Conservation (phyloP, 2,113 vertebrate genomes). For the Eptatretus burgeri region DNA sequence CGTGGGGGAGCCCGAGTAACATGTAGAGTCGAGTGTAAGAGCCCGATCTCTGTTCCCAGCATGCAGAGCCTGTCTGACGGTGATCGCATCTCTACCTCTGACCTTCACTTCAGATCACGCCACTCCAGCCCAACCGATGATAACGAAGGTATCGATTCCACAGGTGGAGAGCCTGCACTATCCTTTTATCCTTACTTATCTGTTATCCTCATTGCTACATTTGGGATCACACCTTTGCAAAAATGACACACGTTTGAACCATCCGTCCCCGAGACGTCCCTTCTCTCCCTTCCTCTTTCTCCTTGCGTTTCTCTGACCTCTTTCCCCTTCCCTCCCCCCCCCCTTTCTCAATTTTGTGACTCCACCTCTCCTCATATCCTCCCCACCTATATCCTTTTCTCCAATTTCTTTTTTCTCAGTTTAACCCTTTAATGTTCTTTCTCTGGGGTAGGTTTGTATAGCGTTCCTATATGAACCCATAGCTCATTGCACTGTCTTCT, state of each 20-base stretch:
- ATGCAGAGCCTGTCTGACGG: conserved; percentile 3
- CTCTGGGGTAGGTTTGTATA: no score
- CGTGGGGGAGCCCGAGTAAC: not conserved
- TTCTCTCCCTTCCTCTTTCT: not conserved
- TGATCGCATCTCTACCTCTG: not conserved
- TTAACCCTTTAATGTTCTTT: no score
- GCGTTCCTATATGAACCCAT: no score
- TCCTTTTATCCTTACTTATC: no score
- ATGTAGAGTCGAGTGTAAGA: not conserved
- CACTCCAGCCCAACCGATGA: conserved; percentile 95
- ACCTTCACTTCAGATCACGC: conserved; percentile 42
- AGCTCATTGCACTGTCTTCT: no score
- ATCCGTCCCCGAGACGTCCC: not conserved
- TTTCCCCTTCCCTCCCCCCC: not conserved
- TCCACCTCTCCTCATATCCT: not conserved
- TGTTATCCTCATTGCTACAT: no score
- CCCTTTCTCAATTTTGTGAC: not conserved
- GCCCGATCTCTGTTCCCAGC: not conserved
- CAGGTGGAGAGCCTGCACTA: no score
- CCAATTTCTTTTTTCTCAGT: not conserved
- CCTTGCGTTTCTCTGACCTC: not conserved
- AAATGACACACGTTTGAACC: no score
- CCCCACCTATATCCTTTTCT: not conserved
- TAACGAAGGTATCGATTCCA: conserved; percentile 31
- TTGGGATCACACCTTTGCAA: no score